Conservation (phyloP, 2,113 vertebrate species). For the Fukomys damarensis region DNA sequence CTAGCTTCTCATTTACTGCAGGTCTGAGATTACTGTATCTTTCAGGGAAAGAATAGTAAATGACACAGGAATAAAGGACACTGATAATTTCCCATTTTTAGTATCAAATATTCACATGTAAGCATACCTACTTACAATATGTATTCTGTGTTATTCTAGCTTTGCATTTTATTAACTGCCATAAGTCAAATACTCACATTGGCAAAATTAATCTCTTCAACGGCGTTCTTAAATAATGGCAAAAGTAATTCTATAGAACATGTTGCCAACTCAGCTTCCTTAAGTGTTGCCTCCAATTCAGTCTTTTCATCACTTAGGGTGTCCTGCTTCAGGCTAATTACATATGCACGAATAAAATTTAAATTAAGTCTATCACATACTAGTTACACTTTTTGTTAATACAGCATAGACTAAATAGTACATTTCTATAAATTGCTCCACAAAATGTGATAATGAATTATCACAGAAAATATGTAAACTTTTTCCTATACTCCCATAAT, state of each 20-base stretch:
- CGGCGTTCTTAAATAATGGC: constrained; percentile 86
- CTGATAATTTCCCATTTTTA: neutral
- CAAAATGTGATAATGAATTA: neutral
- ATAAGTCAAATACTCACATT: constrained; percentile 81
- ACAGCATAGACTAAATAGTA: neutral
- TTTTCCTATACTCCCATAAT: neutral
- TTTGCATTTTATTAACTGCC: constrained; percentile 38
- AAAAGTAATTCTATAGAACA: constrained; percentile 87
- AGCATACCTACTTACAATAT: neutral
- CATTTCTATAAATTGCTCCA: neutral
- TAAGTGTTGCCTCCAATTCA: constrained; percentile 83
- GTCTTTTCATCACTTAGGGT: constrained; percentile 50
- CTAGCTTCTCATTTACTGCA: neutral
- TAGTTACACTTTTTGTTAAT: neutral
- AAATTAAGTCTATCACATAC: constrained; percentile 44
- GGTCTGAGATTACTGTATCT: neutral
- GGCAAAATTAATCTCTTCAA: constrained; percentile 83
- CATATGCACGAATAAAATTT: constrained; percentile 41
- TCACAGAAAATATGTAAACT: neutral
- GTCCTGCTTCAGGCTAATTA: constrained; percentile 74
- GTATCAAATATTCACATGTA: neutral
- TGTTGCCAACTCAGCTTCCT: constrained; percentile 86
- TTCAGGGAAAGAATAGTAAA: constrained; percentile 24
- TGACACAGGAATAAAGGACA: neutral
- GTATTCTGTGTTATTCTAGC: neutral